These are phyloP conservation scores for Dugesia japonica DNA, from an alignment of 2,888 invertebrate genomes.

Conservation along the genomic window DNA sequence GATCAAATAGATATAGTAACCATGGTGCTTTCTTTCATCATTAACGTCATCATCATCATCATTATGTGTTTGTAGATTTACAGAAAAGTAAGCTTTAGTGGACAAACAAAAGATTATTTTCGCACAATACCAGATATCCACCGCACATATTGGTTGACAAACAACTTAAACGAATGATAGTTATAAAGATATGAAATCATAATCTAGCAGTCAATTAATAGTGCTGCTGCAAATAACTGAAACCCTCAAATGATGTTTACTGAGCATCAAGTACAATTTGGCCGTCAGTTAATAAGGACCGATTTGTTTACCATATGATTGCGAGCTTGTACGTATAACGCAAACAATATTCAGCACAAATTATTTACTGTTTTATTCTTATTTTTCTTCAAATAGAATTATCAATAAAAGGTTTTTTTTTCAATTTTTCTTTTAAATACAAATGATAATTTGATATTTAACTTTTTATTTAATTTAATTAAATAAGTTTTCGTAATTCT, in stretches of 20 bases:
- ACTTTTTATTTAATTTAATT: neutral
- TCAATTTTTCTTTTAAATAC: neutral
- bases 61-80: too few relatives aligned
- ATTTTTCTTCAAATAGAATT: too few relatives aligned
- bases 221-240: neutral
- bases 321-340: neutral
- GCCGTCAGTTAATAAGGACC: neutral
- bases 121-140: neutral
- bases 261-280: neutral
- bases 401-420: neutral
- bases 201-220: neutral
- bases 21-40: too few relatives aligned
- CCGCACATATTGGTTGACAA: neutral
- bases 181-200: neutral
- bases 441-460: too few relatives aligned
- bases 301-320: neutral
- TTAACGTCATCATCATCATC: too few relatives aligned
- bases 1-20: neutral
- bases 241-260: constrained; percentile 13
- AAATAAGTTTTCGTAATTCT: neutral
- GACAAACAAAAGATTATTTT: neutral
- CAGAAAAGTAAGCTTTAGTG: neutral
- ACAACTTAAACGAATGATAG: neutral
- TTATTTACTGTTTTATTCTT: too few relatives aligned
- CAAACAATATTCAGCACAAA: neutral